Evolutionary conservation across 2,888 invertebrate genomes (phyloP).

Genomic region (Pandemis heparana): DNA sequence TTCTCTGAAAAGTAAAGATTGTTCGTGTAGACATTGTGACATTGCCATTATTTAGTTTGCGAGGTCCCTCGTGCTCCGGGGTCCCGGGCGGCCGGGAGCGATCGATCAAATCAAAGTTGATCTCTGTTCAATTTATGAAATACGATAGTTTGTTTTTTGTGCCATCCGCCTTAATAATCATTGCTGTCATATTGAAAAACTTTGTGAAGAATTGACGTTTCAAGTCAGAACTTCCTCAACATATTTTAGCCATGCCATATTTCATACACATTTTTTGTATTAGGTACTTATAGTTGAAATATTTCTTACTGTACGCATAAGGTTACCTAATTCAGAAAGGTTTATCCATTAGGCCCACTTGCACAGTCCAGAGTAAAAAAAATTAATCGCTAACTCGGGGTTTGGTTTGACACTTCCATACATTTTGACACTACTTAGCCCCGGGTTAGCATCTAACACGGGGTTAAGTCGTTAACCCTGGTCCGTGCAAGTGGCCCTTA

Average conservation of each 20-base stretch:
- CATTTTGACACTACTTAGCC: no score
- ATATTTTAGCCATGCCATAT: neutral
- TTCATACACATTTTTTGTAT: neutral
- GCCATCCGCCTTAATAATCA: conserved; percentile 55
- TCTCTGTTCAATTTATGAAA: conserved; percentile 74
- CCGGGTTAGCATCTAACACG: no score
- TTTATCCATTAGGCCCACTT: conserved; percentile 14
- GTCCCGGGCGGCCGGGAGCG: conserved; percentile 19
- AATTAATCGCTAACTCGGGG: no score
- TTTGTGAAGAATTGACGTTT: conserved; percentile 57
- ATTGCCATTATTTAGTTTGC: conserved; percentile 27
- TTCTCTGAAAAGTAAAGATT: conserved; percentile 8
- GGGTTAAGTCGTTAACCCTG: no score
- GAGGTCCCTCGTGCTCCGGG: conserved; percentile 10
- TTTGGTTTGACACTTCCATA: no score
- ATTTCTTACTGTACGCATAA: neutral
- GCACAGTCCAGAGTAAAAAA: no score
- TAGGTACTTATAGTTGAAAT: neutral
- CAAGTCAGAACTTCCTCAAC: conserved; percentile 10
- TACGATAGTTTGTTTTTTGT: conserved; percentile 70
- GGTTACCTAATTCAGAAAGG: neutral
- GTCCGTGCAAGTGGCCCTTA: no score
- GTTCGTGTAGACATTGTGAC: conserved; percentile 20
- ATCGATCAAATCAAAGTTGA: conserved; percentile 75
- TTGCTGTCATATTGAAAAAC: conserved; percentile 67